phyloP scores from a whole-genome alignment of 2,797 vertebrate species.

The Allobates femoralis region DNA sequence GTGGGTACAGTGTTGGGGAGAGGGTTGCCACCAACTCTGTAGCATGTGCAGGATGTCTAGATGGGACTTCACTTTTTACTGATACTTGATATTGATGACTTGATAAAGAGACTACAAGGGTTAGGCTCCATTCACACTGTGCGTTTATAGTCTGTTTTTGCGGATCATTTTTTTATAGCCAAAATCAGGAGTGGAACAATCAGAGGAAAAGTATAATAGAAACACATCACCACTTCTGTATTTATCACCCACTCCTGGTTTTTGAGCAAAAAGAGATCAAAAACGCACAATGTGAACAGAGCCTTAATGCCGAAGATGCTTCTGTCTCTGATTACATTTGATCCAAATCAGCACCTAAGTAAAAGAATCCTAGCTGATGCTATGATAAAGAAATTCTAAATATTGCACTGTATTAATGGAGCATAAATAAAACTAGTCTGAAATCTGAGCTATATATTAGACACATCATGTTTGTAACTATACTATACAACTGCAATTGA shows the following conservation, averaged over 20 bases:
- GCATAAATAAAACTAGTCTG: background rate
- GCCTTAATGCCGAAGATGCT: background rate
- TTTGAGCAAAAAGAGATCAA: too few relatives aligned
- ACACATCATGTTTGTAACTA: background rate
- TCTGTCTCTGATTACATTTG: background rate
- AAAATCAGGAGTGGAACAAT: too few relatives aligned
- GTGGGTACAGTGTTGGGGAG: background rate
- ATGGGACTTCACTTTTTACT: too few relatives aligned
- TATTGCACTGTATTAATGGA: background rate
- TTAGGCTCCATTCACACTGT: too few relatives aligned
- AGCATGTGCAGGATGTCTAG: background rate
- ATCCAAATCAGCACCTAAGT: background rate
- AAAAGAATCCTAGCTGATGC: background rate
- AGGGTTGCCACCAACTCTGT: background rate
- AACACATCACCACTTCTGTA: too few relatives aligned
- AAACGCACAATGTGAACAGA: too few relatives aligned
- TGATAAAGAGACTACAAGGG: background rate
- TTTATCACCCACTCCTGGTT: too few relatives aligned
- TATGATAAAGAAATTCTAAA: background rate
- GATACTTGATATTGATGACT: background rate
- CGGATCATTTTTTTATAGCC: too few relatives aligned
- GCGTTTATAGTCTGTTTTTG: too few relatives aligned
- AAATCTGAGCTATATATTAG: background rate
- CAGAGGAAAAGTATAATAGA: too few relatives aligned
- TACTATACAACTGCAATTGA: background rate